Base-by-base conservation (phyloP, 2,888 invertebrate species). In the Chydorus sphaericus region DNA sequence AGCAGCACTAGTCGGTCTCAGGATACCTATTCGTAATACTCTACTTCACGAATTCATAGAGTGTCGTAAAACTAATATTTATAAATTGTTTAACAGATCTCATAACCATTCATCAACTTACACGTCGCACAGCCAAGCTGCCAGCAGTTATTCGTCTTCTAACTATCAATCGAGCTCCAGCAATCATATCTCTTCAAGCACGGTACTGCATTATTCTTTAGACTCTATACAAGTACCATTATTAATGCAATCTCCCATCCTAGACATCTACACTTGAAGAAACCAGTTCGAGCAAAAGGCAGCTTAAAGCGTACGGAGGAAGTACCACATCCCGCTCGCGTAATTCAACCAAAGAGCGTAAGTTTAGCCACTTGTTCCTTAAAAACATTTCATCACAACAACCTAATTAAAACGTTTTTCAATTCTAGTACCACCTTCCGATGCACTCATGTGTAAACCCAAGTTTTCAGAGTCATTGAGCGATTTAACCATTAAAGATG, bases 271-370 rank as follows among this genome's bases (percentile, higher is more conserved):
- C 52, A 11, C 14, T 23, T 20, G 52, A 52, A 18, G 36, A 33
- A 36, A 28, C 23, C 28, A 60, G 70, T 61, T 66, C 67, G 31
- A 67, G 64, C 31, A 64, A 65, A 51, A 62, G 68, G 51, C 59
- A 62, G 28, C 66, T 66, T 56, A 69, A 68, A 58, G 66, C 67
- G 65, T 85, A 85, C 67, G 83, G 82, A 55, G 74, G 75, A 30
- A 51, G 39, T 11, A 29, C 44, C 10, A 83, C 85, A 0, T 86
- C 87, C 2, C 76, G 91, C 69, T 91, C 91, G 30, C 79, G 91
- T 64, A 90, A 85, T 68, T 80, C 89, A 31, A 92, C 91, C 2
- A 90, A 90, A 73, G 91, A 85, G 65, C 74, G 86, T 87, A 75
- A 79, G 79, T 26, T 16, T 26, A 10, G 5, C 20, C 20, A 1